Percentiles rank a stretch among this genome's conserved stretches.
Conservation (phyloP, 37 sponge, comb jelly and placozoan species). For the Diacarnus erythraeanus region DNA sequence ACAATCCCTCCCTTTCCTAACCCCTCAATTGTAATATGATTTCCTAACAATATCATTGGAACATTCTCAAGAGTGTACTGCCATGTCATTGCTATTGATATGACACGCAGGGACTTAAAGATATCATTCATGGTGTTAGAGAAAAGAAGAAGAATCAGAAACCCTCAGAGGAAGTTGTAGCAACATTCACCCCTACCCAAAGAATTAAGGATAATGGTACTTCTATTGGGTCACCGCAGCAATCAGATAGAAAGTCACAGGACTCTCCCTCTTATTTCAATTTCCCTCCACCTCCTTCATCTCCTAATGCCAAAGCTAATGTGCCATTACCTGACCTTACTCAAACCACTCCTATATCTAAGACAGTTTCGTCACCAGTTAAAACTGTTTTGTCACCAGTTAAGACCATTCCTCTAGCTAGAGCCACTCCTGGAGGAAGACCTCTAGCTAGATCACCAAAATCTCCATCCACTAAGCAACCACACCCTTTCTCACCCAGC, state of each 20-base stretch:
- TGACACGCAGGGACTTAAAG: conserved; percentile 18
- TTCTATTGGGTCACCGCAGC: not conserved
- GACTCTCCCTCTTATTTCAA: not conserved
- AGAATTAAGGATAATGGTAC: no score
- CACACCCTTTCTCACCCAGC: not conserved
- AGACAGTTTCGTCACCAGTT: no score
- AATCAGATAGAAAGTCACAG: not conserved
- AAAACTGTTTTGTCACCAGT: no score
- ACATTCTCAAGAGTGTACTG: no score
- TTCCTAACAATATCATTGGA: no score
- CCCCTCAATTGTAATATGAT: no score
- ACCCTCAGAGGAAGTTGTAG: not conserved
- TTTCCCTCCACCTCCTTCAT: not conserved
- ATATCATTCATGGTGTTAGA: not conserved
- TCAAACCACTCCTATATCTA: no score
- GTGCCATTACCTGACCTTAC: no score
- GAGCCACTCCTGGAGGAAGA: not conserved
- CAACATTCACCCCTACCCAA: conserved; percentile 6
- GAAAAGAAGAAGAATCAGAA: conserved; percentile 14
- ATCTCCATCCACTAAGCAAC: not conserved
- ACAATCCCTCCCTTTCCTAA: no score
- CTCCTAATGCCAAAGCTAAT: conserved; percentile 2
- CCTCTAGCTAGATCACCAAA: no score
- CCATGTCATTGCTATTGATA: no score
- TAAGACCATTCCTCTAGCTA: not conserved